Evolutionary conservation across 1,140 invertebrate species (phyloP).

Genomic region (Leptestheria dahalacensis): DNA sequence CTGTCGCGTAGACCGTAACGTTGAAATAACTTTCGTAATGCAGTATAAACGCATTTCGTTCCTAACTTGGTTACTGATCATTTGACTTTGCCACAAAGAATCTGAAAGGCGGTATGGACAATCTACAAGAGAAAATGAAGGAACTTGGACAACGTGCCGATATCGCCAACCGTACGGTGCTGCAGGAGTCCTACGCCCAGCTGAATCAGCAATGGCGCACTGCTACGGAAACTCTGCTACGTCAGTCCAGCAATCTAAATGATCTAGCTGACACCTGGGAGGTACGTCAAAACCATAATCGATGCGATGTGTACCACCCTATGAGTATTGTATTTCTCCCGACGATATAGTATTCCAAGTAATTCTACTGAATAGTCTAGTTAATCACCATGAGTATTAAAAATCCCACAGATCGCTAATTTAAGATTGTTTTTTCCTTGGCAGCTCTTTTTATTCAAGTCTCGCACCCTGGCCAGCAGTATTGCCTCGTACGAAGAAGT

Average conservation of each 20-base stretch:
- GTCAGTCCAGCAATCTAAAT: constrained; percentile 41
- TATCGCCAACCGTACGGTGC: constrained; percentile 38
- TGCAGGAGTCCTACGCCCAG: constrained; percentile 41
- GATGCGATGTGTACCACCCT: neutral
- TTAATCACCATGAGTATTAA: no score
- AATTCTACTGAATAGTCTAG: no score
- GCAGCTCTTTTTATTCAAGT: constrained; percentile 29
- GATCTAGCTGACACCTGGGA: constrained; percentile 59
- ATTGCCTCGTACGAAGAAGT: constrained; percentile 48
- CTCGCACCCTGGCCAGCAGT: constrained; percentile 44
- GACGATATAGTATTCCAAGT: no score
- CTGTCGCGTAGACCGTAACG: no score
- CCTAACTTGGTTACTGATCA: no score
- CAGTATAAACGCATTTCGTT: no score
- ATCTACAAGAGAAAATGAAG: constrained; percentile 45
- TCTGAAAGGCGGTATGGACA: constrained; percentile 43
- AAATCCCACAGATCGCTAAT: no score
- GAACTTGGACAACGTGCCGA: constrained; percentile 48
- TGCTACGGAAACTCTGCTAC: constrained; percentile 49
- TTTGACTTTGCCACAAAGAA: no score
- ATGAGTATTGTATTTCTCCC: no score
- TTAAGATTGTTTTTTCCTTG: constrained; percentile 1
- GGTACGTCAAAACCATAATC: constrained; percentile 21
- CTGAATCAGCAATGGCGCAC: constrained; percentile 59
- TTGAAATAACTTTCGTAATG: no score